Percentiles rank a stretch among this genome's conserved stretches.
Conservation (phyloP, 2,797 vertebrate genomes). For the Propithecus perrieri region DNA sequence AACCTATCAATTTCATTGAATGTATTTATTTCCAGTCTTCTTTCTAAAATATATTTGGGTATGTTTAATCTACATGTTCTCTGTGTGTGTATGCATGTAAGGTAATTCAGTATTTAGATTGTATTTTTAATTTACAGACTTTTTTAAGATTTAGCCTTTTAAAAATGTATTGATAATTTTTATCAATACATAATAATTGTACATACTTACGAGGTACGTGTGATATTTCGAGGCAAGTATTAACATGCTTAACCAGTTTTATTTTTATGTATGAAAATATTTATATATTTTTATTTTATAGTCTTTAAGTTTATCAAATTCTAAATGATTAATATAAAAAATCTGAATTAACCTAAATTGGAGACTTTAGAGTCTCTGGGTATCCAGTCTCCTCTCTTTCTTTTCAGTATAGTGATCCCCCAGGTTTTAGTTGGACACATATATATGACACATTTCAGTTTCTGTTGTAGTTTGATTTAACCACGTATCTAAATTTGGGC, state of each 20-base stretch:
- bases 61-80: too few relatives aligned
- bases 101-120: too few relatives aligned
- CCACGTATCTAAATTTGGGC: neutral
- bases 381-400: neutral
- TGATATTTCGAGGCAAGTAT: neutral
- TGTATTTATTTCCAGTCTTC: neutral
- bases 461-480: neutral
- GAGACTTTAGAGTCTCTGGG: neutral
- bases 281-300: neutral
- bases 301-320: neutral
- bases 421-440: neutral
- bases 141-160: too few relatives aligned
- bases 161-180: too few relatives aligned
- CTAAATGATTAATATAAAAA: neutral
- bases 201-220: too few relatives aligned
- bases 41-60: too few relatives aligned
- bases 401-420: neutral
- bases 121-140: too few relatives aligned
- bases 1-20: neutral
- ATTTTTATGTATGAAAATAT: neutral
- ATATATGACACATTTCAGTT: neutral
- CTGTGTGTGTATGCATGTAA: too few relatives aligned
- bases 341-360: neutral
- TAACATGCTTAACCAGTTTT: neutral
- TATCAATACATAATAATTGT: too few relatives aligned